Conservation (phyloP, 2,113 vertebrate genomes). For the Acrocephalus arundinaceus region DNA sequence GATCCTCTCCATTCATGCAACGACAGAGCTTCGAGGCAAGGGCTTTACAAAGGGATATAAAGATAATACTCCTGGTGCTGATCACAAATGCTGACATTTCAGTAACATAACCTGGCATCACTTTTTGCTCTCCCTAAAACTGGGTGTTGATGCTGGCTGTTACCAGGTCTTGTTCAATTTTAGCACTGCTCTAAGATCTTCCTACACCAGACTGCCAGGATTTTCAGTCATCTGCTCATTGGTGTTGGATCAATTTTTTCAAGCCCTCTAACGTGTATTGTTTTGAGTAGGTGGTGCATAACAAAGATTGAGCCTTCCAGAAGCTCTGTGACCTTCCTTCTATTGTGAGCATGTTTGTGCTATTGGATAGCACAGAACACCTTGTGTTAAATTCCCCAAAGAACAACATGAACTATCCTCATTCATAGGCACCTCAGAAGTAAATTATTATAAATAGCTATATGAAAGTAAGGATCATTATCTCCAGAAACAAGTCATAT, state of each 20-base stretch:
- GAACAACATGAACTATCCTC: not conserved
- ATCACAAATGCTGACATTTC: not conserved
- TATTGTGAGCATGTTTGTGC: not conserved
- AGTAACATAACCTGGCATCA: not conserved
- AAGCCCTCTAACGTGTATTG: not conserved
- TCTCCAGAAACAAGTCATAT: not conserved
- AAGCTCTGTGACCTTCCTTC: not conserved
- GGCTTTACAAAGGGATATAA: not conserved
- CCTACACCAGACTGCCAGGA: not conserved
- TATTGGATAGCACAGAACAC: not conserved
- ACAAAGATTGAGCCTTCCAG: not conserved
- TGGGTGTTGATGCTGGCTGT: not conserved
- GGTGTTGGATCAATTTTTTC: not conserved
- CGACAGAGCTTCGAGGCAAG: not conserved
- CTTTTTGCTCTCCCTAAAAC: not conserved
- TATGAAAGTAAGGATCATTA: not conserved
- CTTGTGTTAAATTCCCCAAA: not conserved
- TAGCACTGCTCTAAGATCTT: not conserved
- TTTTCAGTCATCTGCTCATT: not conserved
- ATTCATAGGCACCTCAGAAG: not conserved
- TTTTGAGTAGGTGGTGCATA: conserved; percentile 11
- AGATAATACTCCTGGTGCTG: not conserved
- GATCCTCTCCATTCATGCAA: not conserved
- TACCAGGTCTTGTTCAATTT: not conserved
- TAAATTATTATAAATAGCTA: not conserved